phyloP scores from a whole-genome alignment of 1,140 invertebrate species.

The Sinonovacula constricta region DNA sequence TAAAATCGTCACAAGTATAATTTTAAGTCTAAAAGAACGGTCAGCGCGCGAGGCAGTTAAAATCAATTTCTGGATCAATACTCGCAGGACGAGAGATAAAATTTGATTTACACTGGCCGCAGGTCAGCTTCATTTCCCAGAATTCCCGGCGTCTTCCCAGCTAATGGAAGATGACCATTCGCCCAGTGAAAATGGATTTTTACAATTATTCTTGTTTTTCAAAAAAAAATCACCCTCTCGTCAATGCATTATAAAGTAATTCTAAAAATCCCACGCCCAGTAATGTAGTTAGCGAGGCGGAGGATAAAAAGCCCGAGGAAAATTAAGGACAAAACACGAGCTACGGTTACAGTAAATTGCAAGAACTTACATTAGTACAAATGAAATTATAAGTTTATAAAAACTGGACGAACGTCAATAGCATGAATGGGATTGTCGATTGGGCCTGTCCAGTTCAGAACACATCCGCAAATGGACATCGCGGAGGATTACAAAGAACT shows the following conservation, averaged over 20 bases:
- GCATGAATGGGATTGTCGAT: no score
- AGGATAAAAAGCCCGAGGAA: constrained; percentile 3
- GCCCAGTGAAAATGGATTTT: constrained; percentile 34
- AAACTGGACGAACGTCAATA: no score
- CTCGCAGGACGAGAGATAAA: constrained; percentile 6
- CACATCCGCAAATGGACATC: no score
- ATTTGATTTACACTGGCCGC: constrained; percentile 47
- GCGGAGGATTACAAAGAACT: no score
- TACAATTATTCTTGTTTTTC: constrained; percentile 54
- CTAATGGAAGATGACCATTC: constrained; percentile 23
- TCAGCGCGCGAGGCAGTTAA: constrained; percentile 27
- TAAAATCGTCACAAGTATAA: constrained; percentile 55
- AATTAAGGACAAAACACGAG: constrained; percentile 39
- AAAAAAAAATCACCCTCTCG: constrained; percentile 34
- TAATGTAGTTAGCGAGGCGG: constrained; percentile 46
- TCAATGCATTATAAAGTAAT: constrained; percentile 50
- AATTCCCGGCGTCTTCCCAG: not conserved
- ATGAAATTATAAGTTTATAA: constrained; percentile 54
- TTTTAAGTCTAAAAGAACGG: constrained; percentile 52
- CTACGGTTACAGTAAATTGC: constrained; percentile 52
- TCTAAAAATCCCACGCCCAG: constrained; percentile 38
- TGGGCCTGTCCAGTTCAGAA: no score
- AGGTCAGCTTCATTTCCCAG: not conserved
- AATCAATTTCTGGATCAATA: constrained; percentile 51
- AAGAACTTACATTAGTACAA: constrained; percentile 46